These are phyloP conservation scores for Amaurobius ferox DNA, from an alignment of 2,888 invertebrate genomes.

Conservation along the genomic window DNA sequence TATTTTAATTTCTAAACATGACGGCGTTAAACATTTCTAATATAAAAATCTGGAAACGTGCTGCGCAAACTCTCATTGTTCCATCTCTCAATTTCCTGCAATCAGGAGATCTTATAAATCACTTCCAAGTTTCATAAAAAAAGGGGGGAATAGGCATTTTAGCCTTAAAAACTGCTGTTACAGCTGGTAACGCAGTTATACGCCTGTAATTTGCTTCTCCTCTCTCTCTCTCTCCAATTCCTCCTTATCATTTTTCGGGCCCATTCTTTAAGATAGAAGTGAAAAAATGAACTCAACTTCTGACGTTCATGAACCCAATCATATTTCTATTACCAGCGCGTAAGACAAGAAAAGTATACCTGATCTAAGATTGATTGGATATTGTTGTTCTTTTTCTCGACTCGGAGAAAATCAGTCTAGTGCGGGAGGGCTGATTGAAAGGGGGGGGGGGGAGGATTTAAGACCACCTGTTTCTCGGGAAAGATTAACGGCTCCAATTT, in stretches of 20 bases:
- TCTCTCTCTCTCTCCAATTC: conserved; percentile 3
- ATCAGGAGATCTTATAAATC: conserved; percentile 33
- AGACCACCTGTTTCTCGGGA: conserved; percentile 51
- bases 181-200: conserved; percentile 60
- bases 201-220: conserved; percentile 54
- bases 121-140: conserved; percentile 8
- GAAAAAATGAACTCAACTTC: conserved; percentile 26
- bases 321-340: conserved; percentile 63
- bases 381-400: conserved; percentile 44
- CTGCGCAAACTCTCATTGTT: neutral
- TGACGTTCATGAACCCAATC: conserved; percentile 58
- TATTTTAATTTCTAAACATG: too few species aligned
- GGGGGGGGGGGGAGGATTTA: conserved; percentile 2
- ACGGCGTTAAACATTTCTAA: too few species aligned
- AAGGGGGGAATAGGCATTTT: conserved; percentile 19
- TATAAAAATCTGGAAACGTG: too few species aligned
- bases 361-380: conserved; percentile 68
- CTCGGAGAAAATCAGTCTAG: conserved; percentile 3
- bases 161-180: conserved; percentile 53
- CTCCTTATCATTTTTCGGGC: conserved; percentile 15
- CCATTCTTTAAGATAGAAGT: conserved; percentile 22
- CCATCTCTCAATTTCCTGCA: conserved; percentile 14
- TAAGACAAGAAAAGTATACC: conserved; percentile 53
- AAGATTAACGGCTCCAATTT: conserved; percentile 62
- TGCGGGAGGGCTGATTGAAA: neutral